Evolutionary conservation across 2,113 vertebrate genomes (phyloP).

Genomic region (Hyla sarda): DNA sequence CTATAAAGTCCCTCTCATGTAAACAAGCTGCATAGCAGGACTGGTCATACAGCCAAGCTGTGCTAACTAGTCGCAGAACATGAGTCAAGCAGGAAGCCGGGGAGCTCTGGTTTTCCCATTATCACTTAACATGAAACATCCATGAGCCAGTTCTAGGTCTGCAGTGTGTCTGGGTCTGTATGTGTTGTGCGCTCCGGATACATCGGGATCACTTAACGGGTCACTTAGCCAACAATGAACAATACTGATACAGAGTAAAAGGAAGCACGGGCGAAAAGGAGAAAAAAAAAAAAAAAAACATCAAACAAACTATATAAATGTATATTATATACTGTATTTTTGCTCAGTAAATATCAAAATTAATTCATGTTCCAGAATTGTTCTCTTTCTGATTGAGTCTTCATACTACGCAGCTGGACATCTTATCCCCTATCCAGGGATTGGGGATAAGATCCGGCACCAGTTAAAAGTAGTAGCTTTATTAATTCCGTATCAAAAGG

Average conservation of each 20-base stretch:
- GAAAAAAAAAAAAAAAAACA: background rate
- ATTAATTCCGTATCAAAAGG: no score
- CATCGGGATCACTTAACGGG: background rate
- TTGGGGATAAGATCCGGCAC: no score
- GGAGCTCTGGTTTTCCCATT: conserved; percentile 47
- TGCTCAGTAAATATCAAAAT: no score
- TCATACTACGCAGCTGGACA: no score
- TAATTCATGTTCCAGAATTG: no score
- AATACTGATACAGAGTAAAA: background rate
- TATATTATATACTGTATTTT: no score
- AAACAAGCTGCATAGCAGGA: conserved; percentile 26
- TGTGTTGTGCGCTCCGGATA: background rate
- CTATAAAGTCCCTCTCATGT: background rate
- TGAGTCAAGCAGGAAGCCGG: conserved; percentile 45
- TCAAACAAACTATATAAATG: no score
- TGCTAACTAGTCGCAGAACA: conserved; percentile 28
- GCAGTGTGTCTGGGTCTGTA: background rate
- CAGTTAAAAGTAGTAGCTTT: no score
- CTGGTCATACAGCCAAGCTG: background rate
- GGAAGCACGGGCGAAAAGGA: background rate
- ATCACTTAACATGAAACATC: conserved; percentile 52
- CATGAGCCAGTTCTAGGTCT: conserved; percentile 11
- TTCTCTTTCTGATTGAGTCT: no score
- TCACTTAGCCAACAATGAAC: conserved; percentile 44
- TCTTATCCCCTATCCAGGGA: no score